These are phyloP conservation scores for Urophycis tenuis DNA, from an alignment of 2,797 vertebrate species.

Conservation along the genomic window DNA sequence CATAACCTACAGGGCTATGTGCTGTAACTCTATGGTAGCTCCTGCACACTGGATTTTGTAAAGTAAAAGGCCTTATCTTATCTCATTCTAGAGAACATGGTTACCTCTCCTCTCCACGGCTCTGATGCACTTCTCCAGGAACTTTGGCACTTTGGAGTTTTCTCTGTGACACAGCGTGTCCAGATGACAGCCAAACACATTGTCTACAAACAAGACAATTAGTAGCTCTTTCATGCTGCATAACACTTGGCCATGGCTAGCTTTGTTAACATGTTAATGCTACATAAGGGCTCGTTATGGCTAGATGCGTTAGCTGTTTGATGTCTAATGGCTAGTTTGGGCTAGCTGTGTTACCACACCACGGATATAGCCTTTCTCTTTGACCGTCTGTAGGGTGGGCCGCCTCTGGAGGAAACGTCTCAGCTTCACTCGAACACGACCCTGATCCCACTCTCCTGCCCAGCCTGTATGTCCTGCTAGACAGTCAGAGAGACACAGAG, in stretches of 20 bases:
- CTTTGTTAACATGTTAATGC: too few species aligned
- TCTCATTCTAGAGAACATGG: too few species aligned
- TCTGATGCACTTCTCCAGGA: conserved; percentile 82
- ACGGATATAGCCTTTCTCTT: conserved; percentile 88
- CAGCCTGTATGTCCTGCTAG: neutral
- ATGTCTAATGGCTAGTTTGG: neutral
- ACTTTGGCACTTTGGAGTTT: conserved; percentile 73
- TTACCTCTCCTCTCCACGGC: conserved; percentile 85
- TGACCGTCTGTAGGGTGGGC: conserved; percentile 85
- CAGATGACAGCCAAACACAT: conserved; percentile 86
- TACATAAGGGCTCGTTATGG: neutral
- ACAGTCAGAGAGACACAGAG: neutral
- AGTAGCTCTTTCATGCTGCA: neutral
- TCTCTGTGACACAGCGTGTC: conserved; percentile 77
- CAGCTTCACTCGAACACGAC: conserved; percentile 81
- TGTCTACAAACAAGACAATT: conserved; percentile 68
- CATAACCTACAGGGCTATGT: too few species aligned
- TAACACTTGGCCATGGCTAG: conserved; percentile 69
- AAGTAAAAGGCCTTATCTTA: too few species aligned
- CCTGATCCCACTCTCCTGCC: conserved; percentile 71
- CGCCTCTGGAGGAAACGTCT: conserved; percentile 86
- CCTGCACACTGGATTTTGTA: too few species aligned
- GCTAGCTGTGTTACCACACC: conserved; percentile 33
- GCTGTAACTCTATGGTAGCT: too few species aligned
- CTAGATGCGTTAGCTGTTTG: neutral